A percentile compares a stretch with the other conserved stretches of the same genome.
Conservation (phyloP, 2,113 vertebrate genomes). For the Haemorhous mexicanus region DNA sequence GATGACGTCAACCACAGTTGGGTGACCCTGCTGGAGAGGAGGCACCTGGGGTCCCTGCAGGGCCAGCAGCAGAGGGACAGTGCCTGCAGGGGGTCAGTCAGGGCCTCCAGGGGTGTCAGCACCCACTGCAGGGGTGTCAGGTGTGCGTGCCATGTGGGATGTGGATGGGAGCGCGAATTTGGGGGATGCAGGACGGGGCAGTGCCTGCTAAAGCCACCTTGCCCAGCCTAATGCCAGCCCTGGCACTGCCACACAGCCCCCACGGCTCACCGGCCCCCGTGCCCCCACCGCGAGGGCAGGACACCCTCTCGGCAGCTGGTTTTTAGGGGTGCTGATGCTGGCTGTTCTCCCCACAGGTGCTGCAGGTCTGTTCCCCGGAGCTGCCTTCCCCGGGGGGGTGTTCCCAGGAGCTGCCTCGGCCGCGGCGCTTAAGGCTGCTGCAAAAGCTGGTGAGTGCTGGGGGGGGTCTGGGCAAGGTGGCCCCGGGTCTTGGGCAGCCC, state of each 20-base stretch:
- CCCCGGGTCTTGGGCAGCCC: fast-evolving
- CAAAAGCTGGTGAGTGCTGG: conserved; percentile 72
- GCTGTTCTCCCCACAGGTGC: neutral
- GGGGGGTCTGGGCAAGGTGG: neutral
- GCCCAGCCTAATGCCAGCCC: neutral
- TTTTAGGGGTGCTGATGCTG: neutral
- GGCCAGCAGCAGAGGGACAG: neutral
- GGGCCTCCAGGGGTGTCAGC: neutral
- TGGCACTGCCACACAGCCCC: fast-evolving
- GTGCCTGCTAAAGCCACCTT: neutral
- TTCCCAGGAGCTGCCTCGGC: conserved; percentile 45
- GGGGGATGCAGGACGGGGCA: neutral
- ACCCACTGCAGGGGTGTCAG: neutral
- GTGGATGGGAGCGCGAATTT: neutral
- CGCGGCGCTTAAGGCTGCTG: conserved; percentile 72
- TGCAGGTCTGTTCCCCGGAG: conserved; percentile 34
- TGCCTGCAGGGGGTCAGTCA: neutral
- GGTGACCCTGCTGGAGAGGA: neutral
- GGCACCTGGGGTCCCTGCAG: fast-evolving
- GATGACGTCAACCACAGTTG: fast-evolving
- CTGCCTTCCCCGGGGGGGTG: conserved; percentile 7
- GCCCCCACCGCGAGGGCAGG: neutral
- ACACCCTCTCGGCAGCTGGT: fast-evolving
- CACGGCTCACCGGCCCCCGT: fast-evolving
- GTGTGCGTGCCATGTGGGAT: neutral